A percentile compares a stretch with the other conserved stretches of the same genome.
Conservation (phyloP, 2,888 invertebrate genomes). For the Leptarthrus brevirostris region DNA sequence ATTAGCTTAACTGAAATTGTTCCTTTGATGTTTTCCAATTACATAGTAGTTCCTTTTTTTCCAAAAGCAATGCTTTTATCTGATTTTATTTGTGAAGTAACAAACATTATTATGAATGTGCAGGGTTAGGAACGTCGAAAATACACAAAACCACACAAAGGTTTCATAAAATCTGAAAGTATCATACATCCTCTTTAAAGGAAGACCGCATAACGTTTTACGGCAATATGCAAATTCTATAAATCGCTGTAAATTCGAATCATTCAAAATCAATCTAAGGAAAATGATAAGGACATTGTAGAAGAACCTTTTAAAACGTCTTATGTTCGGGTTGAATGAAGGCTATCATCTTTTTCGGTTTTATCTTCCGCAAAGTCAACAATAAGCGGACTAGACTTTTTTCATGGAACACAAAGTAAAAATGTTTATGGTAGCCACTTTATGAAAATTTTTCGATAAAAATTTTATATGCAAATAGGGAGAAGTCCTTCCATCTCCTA, state of each 20-base stretch:
- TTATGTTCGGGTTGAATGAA: not conserved
- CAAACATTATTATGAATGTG: no score
- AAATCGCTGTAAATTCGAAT: constrained; percentile 2
- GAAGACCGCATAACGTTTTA: not conserved
- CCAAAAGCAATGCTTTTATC: no score
- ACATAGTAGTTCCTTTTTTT: no score
- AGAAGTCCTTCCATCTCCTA: constrained; percentile 7
- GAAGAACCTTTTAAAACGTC: not conserved
- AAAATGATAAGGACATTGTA: constrained; percentile 12
- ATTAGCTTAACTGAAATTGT: no score
- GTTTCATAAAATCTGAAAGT: no score
- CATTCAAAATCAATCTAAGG: constrained; percentile 25
- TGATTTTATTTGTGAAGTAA: no score
- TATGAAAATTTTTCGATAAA: constrained; percentile 39
- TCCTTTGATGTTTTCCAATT: no score
- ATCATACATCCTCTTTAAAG: no score
- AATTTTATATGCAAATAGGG: constrained; percentile 32
- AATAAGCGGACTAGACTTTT: not conserved
- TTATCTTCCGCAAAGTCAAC: constrained; percentile 5
- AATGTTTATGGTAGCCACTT: constrained; percentile 38
- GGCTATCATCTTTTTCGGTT: not conserved
- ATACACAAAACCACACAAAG: no score
- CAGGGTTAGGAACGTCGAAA: no score
- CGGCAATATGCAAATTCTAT: constrained; percentile 27
- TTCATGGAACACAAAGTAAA: constrained; percentile 28